A percentile compares a stretch with the other conserved stretches of the same genome.
These are phyloP conservation scores for Pteronotus mesoamericanus DNA, from an alignment of 2,797 vertebrate genomes.

Conservation along the genomic window DNA sequence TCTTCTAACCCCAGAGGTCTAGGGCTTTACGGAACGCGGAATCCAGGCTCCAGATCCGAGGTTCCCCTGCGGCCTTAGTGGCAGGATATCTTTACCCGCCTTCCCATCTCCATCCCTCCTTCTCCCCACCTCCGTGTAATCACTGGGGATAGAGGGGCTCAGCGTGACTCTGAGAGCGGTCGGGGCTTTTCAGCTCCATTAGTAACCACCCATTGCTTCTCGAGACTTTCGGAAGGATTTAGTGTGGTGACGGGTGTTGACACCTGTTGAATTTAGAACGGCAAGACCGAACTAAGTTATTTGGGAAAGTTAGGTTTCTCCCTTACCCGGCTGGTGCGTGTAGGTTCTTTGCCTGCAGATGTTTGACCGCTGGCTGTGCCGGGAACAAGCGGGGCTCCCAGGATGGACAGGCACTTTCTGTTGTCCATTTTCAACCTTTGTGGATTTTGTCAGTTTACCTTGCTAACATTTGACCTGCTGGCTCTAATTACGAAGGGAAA, in stretches of 20 bases:
- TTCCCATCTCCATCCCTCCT: background rate
- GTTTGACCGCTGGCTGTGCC: background rate
- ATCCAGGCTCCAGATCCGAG: background rate
- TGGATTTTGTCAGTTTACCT: constrained; percentile 24
- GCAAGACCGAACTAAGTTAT: constrained; percentile 5
- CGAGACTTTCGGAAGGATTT: background rate
- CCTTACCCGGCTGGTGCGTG: background rate
- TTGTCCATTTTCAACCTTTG: background rate
- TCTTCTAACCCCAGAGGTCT: background rate
- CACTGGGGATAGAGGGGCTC: background rate
- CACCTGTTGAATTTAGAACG: constrained; percentile 67
- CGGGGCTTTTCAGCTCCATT: background rate
- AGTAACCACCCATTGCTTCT: background rate
- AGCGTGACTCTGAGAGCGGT: background rate
- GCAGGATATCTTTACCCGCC: background rate
- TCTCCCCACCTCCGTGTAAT: background rate
- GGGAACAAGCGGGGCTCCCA: background rate
- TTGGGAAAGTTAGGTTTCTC: constrained; percentile 61
- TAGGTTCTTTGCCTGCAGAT: background rate
- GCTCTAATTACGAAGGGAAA: constrained; percentile 18
- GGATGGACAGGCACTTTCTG: background rate
- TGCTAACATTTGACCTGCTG: background rate
- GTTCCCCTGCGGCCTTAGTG: background rate
- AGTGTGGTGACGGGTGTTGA: constrained; percentile 16
- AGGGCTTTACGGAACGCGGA: background rate